Evolutionary conservation across 1,140 invertebrate species (phyloP).

Genomic region (Rhizoglyphus robini): DNA sequence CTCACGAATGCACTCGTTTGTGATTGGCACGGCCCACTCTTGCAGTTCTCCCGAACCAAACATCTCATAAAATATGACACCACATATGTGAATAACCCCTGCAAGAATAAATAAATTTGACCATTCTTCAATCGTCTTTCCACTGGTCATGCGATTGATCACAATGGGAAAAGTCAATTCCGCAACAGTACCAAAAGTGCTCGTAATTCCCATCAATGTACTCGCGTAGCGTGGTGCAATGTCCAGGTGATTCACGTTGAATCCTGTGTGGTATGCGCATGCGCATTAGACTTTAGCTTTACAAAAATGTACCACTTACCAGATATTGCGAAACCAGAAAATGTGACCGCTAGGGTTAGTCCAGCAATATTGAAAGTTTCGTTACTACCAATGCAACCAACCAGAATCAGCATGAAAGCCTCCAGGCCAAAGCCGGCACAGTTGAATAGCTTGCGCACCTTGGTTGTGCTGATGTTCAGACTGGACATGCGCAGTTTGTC

Average conservation of each 20-base stretch:
- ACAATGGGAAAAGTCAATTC: slow-evolving; percentile 89
- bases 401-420: slow-evolving; percentile 86
- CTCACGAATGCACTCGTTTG: slow-evolving; percentile 13
- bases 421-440: slow-evolving; percentile 86
- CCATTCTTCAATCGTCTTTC: slow-evolving; percentile 64
- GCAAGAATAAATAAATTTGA: slow-evolving; percentile 87
- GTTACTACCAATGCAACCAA: slow-evolving; percentile 69
- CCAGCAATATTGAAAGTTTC: slow-evolving; percentile 66
- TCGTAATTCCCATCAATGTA: slow-evolving; percentile 97
- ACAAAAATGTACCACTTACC: slow-evolving; percentile 49
- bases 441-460: slow-evolving; percentile 74
- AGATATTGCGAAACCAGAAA: slow-evolving; percentile 97
- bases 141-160: slow-evolving; percentile 69
- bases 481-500: slow-evolving; percentile 80
- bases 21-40: slow-evolving; percentile 70
- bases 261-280: no score
- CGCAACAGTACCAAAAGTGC: slow-evolving; percentile 92
- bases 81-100: slow-evolving; percentile 82
- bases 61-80: slow-evolving; percentile 88
- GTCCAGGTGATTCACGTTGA: slow-evolving; percentile 98
- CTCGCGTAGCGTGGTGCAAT: slow-evolving; percentile 97
- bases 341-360: slow-evolving; percentile 87
- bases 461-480: slow-evolving; percentile 83
- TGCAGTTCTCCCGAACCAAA: slow-evolving; percentile 96
- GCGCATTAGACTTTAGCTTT: no score